phyloP scores from a whole-genome alignment of 2,113 vertebrate species.

The Sula dactylatra region DNA sequence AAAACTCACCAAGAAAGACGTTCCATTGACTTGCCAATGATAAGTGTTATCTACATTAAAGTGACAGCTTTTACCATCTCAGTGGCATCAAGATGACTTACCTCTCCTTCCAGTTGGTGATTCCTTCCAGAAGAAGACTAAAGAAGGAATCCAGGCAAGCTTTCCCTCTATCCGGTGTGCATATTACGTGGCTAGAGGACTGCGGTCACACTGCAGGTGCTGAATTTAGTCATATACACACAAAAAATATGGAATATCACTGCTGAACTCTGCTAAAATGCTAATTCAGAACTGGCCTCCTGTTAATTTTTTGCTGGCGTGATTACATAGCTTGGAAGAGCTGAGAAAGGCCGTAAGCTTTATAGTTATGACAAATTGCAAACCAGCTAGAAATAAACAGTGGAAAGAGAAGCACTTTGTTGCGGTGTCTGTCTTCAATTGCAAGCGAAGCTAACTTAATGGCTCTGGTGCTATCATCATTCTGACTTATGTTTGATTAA shows the following conservation, averaged over 20 bases:
- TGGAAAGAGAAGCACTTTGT: neutral
- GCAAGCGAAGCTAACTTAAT: neutral
- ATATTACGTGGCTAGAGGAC: neutral
- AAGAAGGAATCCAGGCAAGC: neutral
- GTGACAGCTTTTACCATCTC: neutral
- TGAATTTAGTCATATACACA: neutral
- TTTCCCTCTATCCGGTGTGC: neutral
- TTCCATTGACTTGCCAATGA: neutral
- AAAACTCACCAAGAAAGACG: neutral
- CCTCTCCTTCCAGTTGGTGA: neutral
- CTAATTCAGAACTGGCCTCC: neutral
- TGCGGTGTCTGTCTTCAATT: neutral
- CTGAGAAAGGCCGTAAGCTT: neutral
- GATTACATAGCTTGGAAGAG: neutral
- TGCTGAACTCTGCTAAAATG: neutral
- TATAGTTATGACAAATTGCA: neutral
- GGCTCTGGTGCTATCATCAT: fast-evolving
- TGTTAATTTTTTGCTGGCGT: neutral
- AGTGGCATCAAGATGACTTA: neutral
- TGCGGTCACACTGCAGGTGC: neutral
- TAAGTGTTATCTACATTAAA: neutral
- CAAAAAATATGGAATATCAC: neutral
- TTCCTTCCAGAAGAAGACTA: neutral
- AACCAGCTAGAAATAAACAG: neutral
- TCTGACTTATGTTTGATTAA: slow-evolving; percentile 6